Evolutionary conservation across 1,140 invertebrate genomes (phyloP).

Genomic region (Aphelinus certus): DNA sequence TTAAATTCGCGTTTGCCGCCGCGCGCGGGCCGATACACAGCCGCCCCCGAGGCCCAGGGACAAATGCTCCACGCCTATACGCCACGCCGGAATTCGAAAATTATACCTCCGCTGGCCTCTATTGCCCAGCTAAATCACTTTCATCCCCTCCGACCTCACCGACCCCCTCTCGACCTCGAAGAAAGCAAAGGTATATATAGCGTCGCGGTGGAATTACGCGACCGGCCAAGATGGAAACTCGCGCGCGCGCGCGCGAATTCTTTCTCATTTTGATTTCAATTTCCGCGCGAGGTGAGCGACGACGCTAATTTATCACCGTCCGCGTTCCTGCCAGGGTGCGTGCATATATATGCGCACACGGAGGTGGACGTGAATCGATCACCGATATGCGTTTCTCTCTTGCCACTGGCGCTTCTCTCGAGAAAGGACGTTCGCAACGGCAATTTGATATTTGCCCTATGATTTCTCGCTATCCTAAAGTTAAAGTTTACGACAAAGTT

Average conservation of each 20-base stretch:
- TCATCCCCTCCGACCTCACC: background rate
- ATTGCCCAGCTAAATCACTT: constrained; percentile 13
- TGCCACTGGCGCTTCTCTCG: no score
- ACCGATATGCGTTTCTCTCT: no score
- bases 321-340: background rate
- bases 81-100: background rate
- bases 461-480: constrained; percentile 21
- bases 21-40: constrained; percentile 14
- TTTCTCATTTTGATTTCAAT: constrained; percentile 22
- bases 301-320: background rate
- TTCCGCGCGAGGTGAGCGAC: background rate
- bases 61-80: no score
- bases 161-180: no score
- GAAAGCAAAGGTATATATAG: no score
- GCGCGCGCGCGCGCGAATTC: background rate
- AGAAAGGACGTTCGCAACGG: background rate
- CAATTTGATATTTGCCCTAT: constrained; percentile 8
- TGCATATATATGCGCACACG: no score
- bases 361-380: no score
- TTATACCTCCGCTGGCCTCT: background rate
- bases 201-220: no score
- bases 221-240: no score
- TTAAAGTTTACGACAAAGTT: constrained; percentile 20
- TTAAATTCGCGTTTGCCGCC: constrained; percentile 40
- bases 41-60: no score